phyloP scores from a whole-genome alignment of 2,113 vertebrate genomes.

The Protomyctophum bolini region DNA sequence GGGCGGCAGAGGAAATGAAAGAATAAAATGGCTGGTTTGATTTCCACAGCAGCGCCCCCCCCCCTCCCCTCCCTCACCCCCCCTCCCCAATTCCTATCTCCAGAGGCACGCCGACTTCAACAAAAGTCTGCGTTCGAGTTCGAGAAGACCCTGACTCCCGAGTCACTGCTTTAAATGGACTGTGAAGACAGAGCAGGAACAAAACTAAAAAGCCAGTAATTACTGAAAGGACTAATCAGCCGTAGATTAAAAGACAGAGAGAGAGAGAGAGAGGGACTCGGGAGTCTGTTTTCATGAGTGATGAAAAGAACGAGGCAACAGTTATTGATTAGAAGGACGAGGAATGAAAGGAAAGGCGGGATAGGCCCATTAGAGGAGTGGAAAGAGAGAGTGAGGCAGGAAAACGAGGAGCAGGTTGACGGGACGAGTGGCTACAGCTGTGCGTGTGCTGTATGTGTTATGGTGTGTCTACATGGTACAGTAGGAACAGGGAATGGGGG shows the following conservation, averaged over 20 bases:
- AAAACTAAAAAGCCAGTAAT: conserved; percentile 39
- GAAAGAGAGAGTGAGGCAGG: conserved; percentile 17
- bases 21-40: conserved; percentile 68
- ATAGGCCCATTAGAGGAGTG: conserved; percentile 11
- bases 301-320: conserved; percentile 44
- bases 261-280: conserved; percentile 2
- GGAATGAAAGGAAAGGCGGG: conserved; percentile 32
- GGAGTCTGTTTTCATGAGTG: conserved; percentile 37
- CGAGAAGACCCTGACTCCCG: conserved; percentile 17
- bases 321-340: conserved; percentile 63
- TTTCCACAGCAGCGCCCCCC: conserved; percentile 36
- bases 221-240: conserved; percentile 53
- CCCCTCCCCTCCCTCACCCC: conserved; percentile 1
- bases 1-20: conserved; percentile 65
- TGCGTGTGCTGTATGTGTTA: not conserved
- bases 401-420: conserved; percentile 55
- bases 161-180: conserved; percentile 47
- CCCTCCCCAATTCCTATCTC: conserved; percentile 30
- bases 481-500: not conserved
- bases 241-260: conserved; percentile 49
- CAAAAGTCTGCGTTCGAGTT: conserved; percentile 12
- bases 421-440: conserved; percentile 33
- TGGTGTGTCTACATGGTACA: conserved; percentile 1
- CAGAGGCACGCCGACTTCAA: conserved; percentile 20
- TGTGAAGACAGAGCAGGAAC: conserved; percentile 50